These are phyloP conservation scores for Steromphala cineraria DNA, from an alignment of 2,888 invertebrate species.

Conservation along the genomic window DNA sequence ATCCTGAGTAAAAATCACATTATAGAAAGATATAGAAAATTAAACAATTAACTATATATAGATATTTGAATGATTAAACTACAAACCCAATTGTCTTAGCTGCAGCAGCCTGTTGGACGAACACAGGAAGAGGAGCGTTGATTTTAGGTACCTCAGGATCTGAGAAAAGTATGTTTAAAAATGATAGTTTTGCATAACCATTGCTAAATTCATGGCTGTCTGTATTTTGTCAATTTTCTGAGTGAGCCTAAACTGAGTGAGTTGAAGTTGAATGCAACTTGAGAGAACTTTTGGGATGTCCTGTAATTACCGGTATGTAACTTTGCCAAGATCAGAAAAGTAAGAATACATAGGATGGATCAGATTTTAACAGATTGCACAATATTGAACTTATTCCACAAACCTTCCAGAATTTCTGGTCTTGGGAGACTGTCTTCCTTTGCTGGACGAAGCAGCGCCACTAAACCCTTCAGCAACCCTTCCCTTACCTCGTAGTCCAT, in stretches of 20 bases:
- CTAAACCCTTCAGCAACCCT: slow-evolving; percentile 66
- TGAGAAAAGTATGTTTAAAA: slow-evolving; percentile 34
- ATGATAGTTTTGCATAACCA: background rate
- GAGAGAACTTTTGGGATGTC: too few species aligned
- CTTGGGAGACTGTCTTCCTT: slow-evolving; percentile 67
- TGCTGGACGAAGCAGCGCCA: slow-evolving; percentile 66
- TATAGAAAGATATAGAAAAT: too few species aligned
- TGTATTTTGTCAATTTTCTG: too few species aligned
- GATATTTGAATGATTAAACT: background rate
- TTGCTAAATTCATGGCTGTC: background rate
- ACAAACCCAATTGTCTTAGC: slow-evolving; percentile 74
- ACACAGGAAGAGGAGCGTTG: slow-evolving; percentile 70
- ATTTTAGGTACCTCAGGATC: slow-evolving; percentile 66
- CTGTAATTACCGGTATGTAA: too few species aligned
- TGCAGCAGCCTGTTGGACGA: slow-evolving; percentile 75
- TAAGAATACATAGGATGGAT: background rate
- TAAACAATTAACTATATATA: too few species aligned
- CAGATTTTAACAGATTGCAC: too few species aligned
- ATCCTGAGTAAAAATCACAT: too few species aligned
- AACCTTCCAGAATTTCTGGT: slow-evolving; percentile 68
- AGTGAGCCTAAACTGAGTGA: too few species aligned
- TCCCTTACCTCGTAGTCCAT: slow-evolving; percentile 73
- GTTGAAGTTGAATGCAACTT: too few species aligned
- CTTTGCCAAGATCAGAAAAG: too few species aligned
- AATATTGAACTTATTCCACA: background rate